Evolutionary conservation across 2,888 invertebrate genomes (phyloP), one percentile per base, ranked within the genome.

Genomic region (Spilosoma lubricipeda): DNA sequence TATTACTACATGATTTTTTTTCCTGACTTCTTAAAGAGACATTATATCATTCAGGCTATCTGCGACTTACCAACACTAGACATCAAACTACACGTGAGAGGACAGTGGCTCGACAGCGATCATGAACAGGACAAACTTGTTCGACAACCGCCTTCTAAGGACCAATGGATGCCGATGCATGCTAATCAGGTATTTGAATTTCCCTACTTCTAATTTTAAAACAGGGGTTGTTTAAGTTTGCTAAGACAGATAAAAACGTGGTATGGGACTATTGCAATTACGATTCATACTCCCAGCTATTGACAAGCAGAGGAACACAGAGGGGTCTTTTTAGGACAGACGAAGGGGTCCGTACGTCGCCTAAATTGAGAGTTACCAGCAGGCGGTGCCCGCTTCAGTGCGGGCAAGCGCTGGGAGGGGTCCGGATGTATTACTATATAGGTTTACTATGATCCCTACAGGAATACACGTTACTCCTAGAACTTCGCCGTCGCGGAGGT

Each of bases 381-480:
- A n/a, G n/a, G n/a, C n/a, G n/a, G n/a, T n/a, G n/a, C n/a, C n/a
- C n/a, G n/a, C n/a, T n/a, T n/a, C n/a, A n/a, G n/a, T n/a, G n/a
- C n/a, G n/a, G n/a, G n/a, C n/a, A n/a, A n/a, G n/a, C n/a, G n/a
- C n/a, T n/a, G n/a, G n/a, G n/a, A n/a, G n/a, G n/a, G n/a, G n/a
- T n/a, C n/a, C n/a, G n/a, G n/a, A n/a, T n/a, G n/a, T n/a, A n/a
- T n/a, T n/a, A n/a, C 11, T 39, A 39, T 36, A 36, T 36, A 39
- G 39, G 11, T 39, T 39, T 39, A 39, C 11, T 39, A 39, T 11
- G 7, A 67, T 45, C 13, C 36, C 75, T 68, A 45, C 87, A 96
- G 94, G 98, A 98, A 89, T 98, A 98, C 91, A 97, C 97, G 0
- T 89, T 98, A 23, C 90, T 96, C 23, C 92, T 98, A 3, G 96